Evolutionary conservation across 2,888 invertebrate species (phyloP).

Genomic region (Trissolcus brochymenae): DNA sequence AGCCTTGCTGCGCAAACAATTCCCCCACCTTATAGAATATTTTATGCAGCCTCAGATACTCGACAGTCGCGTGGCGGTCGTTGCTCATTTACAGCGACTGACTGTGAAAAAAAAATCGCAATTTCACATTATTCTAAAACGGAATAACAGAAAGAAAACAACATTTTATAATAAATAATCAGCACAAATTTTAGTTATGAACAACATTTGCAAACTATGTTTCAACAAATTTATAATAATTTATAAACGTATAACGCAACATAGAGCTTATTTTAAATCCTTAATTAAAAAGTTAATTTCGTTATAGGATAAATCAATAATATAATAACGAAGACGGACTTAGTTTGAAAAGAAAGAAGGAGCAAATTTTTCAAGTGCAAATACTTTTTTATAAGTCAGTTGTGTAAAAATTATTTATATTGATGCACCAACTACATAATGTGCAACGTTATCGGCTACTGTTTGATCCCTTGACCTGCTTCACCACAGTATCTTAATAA

Average conservation of each 20-base stretch:
- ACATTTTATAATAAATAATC: background rate
- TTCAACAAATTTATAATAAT: too few relatives aligned
- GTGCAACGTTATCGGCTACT: conserved; percentile 14
- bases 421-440: background rate
- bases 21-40: conserved; percentile 25
- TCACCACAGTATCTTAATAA: conserved; percentile 17
- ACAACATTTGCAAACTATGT: too few relatives aligned
- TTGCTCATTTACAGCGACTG: conserved; percentile 24
- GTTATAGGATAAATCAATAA: too few relatives aligned
- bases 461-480: conserved; percentile 29
- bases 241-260: too few relatives aligned
- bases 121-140: background rate
- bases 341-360: background rate
- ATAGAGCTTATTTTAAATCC: too few relatives aligned
- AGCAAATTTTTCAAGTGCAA: background rate
- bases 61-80: conserved; percentile 44
- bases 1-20: conserved; percentile 47
- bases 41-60: conserved; percentile 38
- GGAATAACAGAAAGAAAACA: conserved; percentile 23
- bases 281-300: too few relatives aligned
- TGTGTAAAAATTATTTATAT: conserved; percentile 7
- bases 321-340: too few relatives aligned
- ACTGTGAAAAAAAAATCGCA: conserved; percentile 4
- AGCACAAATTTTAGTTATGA: too few relatives aligned
- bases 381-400: conserved; percentile 1